Conservation (phyloP, 2,888 invertebrate species). For the Polietes domitor region DNA sequence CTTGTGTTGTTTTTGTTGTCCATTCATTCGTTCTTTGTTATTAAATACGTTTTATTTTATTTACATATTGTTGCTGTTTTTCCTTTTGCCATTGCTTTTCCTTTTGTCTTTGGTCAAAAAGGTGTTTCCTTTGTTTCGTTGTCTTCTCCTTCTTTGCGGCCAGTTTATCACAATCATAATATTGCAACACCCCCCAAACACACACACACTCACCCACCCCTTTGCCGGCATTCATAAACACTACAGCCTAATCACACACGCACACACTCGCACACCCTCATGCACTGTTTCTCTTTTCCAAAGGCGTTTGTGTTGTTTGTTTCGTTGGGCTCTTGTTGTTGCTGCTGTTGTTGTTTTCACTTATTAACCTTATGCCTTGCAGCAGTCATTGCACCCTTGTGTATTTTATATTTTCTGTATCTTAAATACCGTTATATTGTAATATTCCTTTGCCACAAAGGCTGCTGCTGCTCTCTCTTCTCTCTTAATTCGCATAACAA, state of each 20-base stretch:
- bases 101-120: conserved; percentile 25
- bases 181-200: conserved; percentile 1
- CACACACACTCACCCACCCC: not conserved
- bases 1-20: conserved; percentile 44
- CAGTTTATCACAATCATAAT: conserved; percentile 49
- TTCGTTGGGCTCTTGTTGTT: not conserved
- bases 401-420: conserved; percentile 58
- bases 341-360: conserved; percentile 40
- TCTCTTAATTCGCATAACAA: conserved; percentile 13
- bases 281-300: conserved; percentile 35
- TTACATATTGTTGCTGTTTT: not conserved
- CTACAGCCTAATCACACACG: not conserved
- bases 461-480: conserved; percentile 22
- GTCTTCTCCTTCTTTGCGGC: conserved; percentile 4
- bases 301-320: not conserved
- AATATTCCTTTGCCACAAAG: conserved; percentile 24
- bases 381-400: conserved; percentile 77
- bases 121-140: conserved; percentile 51
- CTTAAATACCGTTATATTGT: conserved; percentile 46
- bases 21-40: conserved; percentile 21
- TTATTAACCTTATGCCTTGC: conserved; percentile 65
- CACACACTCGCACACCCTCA: conserved; percentile 19
- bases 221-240: not conserved
- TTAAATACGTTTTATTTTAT: not conserved
- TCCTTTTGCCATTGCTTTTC: conserved; percentile 4